phyloP scores from a whole-genome alignment of 2,797 vertebrate species.

The Acanthopagrus latus region DNA sequence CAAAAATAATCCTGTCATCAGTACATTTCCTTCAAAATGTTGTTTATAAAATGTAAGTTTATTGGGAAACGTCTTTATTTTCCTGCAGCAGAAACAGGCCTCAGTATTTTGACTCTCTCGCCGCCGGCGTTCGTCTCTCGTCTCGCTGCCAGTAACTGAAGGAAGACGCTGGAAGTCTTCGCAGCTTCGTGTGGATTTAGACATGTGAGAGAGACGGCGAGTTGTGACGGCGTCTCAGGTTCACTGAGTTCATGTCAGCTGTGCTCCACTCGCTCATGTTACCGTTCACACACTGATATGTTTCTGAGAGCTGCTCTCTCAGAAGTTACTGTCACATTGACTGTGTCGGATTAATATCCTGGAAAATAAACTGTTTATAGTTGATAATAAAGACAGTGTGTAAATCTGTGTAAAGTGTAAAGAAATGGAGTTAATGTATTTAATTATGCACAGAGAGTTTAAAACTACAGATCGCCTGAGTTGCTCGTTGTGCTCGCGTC shows the following conservation, averaged over 20 bases:
- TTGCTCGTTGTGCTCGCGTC: not conserved
- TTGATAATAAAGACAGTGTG: not conserved
- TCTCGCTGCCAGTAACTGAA: no score
- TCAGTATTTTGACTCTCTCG: no score
- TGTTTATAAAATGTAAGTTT: no score
- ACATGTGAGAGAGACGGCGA: not conserved
- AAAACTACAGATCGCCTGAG: not conserved
- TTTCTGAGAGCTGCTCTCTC: not conserved
- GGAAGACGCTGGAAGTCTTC: not conserved
- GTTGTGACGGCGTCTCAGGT: not conserved
- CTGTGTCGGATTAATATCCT: not conserved
- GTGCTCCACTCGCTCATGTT: not conserved
- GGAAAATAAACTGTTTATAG: not conserved
- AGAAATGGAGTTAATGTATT: not conserved
- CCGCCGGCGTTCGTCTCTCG: no score
- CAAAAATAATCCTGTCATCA: no score
- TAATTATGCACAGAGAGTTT: not conserved
- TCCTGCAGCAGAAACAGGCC: no score
- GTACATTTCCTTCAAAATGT: no score
- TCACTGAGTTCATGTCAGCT: conserved; percentile 6
- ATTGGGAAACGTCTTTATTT: no score
- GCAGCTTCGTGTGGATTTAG: not conserved
- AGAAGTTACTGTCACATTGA: not conserved
- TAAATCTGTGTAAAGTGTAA: not conserved
- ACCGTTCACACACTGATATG: not conserved